Conservation (phyloP, 2,888 invertebrate species). For the Rambutsinella grinnellia region DNA sequence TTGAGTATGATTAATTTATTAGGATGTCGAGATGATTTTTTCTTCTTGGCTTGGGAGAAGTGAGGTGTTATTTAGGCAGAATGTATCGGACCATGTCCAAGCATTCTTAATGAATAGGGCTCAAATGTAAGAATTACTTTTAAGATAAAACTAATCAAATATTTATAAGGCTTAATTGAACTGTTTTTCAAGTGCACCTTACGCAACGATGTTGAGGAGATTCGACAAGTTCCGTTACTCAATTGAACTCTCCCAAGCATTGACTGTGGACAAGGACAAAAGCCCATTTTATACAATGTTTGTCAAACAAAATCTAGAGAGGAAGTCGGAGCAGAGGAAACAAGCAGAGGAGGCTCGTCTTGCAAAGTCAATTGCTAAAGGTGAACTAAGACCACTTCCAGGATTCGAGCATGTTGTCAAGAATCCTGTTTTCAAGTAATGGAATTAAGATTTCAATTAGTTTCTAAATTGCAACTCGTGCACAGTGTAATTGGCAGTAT, state of each 20-base stretch:
- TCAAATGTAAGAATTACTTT: slow-evolving; percentile 13
- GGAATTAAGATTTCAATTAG: neutral
- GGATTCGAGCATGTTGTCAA: slow-evolving; percentile 31
- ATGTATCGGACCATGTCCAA: slow-evolving; percentile 55
- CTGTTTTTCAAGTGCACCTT: no score
- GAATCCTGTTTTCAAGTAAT: slow-evolving; percentile 41
- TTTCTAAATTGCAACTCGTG: no score
- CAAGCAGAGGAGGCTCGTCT: slow-evolving; percentile 10
- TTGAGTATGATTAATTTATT: no score
- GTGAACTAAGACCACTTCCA: slow-evolving; percentile 13
- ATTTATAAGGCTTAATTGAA: neutral
- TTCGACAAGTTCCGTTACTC: neutral
- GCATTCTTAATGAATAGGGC: slow-evolving; percentile 29
- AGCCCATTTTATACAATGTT: slow-evolving; percentile 4
- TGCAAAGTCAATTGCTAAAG: slow-evolving; percentile 3
- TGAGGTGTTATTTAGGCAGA: slow-evolving; percentile 37
- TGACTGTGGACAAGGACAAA: neutral
- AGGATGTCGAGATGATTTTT: slow-evolving; percentile 55
- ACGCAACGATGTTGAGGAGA: slow-evolving; percentile 1
- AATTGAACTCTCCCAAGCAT: no score
- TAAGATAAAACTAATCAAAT: neutral
- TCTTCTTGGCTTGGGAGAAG: slow-evolving; percentile 50
- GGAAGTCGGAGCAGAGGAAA: neutral
- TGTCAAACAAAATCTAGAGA: neutral
- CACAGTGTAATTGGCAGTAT: no score